Evolutionary conservation across 2,113 vertebrate genomes (phyloP).

Genomic region (Anolis carolinensis): DNA sequence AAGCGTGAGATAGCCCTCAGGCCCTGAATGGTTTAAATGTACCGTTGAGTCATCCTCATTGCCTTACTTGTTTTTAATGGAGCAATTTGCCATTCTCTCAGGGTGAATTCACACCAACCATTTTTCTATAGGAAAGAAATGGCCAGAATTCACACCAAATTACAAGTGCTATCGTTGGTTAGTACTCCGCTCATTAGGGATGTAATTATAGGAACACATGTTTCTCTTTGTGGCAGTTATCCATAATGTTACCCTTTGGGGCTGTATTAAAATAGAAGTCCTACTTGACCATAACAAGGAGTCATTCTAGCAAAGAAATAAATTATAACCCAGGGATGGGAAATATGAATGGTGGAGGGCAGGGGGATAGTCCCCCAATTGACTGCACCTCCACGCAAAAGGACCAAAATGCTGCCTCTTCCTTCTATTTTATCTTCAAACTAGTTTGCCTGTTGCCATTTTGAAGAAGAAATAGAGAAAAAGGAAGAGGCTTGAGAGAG

Average conservation of each 20-base stretch:
- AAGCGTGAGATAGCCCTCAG: conserved; percentile 4
- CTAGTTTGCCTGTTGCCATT: no score
- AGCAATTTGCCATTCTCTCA: background rate
- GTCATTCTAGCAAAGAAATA: no score
- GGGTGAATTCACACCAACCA: background rate
- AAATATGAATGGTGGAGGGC: no score
- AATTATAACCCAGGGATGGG: no score
- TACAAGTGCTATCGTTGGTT: background rate
- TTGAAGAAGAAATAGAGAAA: no score
- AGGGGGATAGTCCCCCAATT: no score
- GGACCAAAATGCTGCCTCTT: no score
- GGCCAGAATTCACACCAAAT: background rate
- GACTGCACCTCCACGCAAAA: no score
- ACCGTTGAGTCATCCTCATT: background rate
- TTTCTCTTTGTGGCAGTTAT: background rate
- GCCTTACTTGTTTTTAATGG: background rate
- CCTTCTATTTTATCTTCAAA: no score
- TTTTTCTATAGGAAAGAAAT: background rate
- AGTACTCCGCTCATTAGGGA: background rate
- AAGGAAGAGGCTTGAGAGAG: no score
- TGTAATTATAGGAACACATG: background rate
- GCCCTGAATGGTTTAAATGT: background rate
- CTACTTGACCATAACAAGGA: background rate
- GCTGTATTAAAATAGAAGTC: background rate
- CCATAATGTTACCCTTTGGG: no score